Conservation (phyloP, 2,888 invertebrate genomes). For the Microplitis manilae region DNA sequence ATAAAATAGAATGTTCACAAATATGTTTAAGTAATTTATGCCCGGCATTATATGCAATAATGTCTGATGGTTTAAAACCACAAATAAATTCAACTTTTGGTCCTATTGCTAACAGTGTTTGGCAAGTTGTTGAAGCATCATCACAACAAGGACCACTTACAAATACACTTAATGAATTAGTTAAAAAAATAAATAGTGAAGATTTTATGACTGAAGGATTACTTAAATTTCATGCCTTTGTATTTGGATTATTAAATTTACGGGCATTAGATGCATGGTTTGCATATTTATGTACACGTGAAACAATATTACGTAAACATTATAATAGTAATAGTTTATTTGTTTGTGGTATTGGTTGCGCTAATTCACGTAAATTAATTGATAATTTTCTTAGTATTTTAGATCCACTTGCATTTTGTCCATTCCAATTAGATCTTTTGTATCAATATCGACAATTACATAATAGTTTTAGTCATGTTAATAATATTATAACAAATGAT, state of each 20-base stretch:
- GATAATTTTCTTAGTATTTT: slow-evolving; percentile 84
- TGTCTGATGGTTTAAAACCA: slow-evolving; percentile 88
- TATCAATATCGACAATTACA: slow-evolving; percentile 85
- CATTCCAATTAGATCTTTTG: slow-evolving; percentile 86
- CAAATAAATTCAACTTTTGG: slow-evolving; percentile 88
- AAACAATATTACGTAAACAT: slow-evolving; percentile 85
- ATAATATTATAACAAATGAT: slow-evolving; percentile 70
- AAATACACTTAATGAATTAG: slow-evolving; percentile 86
- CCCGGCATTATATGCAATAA: slow-evolving; percentile 86
- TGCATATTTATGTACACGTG: slow-evolving; percentile 87
- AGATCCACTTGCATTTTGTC: slow-evolving; percentile 84
- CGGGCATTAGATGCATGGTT: slow-evolving; percentile 93
- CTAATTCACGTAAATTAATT: slow-evolving; percentile 74
- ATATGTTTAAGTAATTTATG: slow-evolving; percentile 84
- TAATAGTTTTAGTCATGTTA: slow-evolving; percentile 82
- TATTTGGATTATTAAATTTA: slow-evolving; percentile 88
- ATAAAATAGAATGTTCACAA: slow-evolving; percentile 81
- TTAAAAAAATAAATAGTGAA: slow-evolving; percentile 86
- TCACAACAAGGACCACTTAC: slow-evolving; percentile 90
- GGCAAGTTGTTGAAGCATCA: slow-evolving; percentile 92
- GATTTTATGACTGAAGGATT: slow-evolving; percentile 87
- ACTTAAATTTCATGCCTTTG: slow-evolving; percentile 91
- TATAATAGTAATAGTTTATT: slow-evolving; percentile 85
- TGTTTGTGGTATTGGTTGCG: slow-evolving; percentile 74
- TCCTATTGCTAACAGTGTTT: slow-evolving; percentile 87